Percentiles rank a stretch among this genome's conserved stretches.
Conservation (phyloP, 2,797 vertebrate genomes). For the Mico argentatus region DNA sequence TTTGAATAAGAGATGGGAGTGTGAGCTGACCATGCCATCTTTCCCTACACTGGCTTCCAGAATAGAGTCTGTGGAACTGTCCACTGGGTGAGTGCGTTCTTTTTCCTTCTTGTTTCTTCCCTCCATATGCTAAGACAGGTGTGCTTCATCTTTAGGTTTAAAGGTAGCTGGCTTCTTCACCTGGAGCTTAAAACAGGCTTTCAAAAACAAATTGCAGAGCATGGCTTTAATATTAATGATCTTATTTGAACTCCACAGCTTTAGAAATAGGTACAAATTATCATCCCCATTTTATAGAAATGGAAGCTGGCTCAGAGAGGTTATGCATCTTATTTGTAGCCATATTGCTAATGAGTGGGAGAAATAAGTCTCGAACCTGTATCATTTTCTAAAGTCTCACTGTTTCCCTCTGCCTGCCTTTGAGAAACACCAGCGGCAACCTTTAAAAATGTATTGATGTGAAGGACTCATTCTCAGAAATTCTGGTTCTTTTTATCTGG, state of each 20-base stretch:
- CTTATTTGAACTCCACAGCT: background rate
- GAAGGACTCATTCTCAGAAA: background rate
- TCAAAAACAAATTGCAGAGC: background rate
- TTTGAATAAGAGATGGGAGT: background rate
- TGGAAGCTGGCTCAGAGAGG: background rate
- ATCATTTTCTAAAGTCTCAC: background rate
- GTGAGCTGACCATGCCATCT: background rate
- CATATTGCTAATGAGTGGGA: background rate
- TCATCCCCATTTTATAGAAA: background rate
- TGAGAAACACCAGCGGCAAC: background rate
- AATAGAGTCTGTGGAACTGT: background rate
- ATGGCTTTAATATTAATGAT: background rate
- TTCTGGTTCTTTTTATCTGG: background rate
- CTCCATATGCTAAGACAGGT: background rate
- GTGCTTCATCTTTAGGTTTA: background rate
- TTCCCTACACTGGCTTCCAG: background rate
- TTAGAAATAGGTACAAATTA: background rate
- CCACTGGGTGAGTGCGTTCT: background rate
- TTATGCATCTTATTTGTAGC: background rate
- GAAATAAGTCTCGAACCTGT: background rate
- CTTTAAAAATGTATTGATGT: background rate
- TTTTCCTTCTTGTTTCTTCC: background rate
- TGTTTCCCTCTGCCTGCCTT: background rate
- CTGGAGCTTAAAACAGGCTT: background rate
- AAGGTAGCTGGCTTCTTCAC: background rate